Percentiles rank a stretch among this genome's conserved stretches.
Evolutionary conservation across 2,888 invertebrate genomes (phyloP).

Genomic region (Gandaritis pyraliata): DNA sequence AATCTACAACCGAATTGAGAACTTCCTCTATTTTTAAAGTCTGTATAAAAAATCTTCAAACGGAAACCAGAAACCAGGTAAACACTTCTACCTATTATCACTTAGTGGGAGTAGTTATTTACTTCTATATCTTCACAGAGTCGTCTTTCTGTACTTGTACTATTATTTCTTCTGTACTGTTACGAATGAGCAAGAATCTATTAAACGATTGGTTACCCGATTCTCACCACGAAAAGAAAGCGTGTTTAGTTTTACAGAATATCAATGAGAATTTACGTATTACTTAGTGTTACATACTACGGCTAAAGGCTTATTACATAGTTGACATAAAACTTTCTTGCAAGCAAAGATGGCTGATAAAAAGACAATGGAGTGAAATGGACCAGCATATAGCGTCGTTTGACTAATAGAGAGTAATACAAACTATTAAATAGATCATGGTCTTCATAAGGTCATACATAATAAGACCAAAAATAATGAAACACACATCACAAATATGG

Average conservation of each 20-base stretch:
- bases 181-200: background rate
- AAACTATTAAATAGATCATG: background rate
- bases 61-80: no score
- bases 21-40: no score
- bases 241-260: slow-evolving; percentile 17
- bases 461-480: no score
- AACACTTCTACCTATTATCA: no score
- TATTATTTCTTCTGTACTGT: background rate
- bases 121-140: no score
- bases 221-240: slow-evolving; percentile 17
- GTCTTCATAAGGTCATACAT: background rate
- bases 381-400: slow-evolving; percentile 9
- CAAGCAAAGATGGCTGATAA: slow-evolving; percentile 24
- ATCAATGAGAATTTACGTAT: slow-evolving; percentile 21
- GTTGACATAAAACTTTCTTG: slow-evolving; percentile 27
- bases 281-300: slow-evolving; percentile 11
- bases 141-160: no score
- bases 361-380: slow-evolving; percentile 33
- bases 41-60: no score
- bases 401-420: background rate
- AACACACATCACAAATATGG: no score
- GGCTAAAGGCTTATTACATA: slow-evolving; percentile 22
- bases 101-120: no score
- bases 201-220: background rate
- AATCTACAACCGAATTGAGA: no score